Percentiles rank a stretch among this genome's conserved stretches.
Conservation (phyloP, 2,797 vertebrate genomes). For the Rhinogobio ventralis region DNA sequence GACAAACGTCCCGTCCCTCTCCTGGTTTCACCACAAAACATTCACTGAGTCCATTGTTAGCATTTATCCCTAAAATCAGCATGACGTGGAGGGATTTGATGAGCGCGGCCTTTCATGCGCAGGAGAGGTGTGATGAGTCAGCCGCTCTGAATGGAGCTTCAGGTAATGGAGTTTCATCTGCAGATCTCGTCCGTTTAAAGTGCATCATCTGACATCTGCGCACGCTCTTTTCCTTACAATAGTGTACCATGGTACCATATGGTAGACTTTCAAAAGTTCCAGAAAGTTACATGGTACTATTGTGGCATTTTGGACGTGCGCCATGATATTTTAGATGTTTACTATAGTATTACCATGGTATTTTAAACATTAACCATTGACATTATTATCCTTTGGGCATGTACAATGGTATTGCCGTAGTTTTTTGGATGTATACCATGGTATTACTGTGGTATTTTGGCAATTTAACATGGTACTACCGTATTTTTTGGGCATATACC, state of each 20-base stretch:
- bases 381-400: background rate
- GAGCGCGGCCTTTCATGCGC: slow-evolving; percentile 59
- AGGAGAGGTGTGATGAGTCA: slow-evolving; percentile 65
- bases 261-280: background rate
- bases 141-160: slow-evolving; percentile 42
- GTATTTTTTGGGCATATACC: background rate
- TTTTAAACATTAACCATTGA: too few relatives aligned
- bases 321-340: too few relatives aligned
- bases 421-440: background rate
- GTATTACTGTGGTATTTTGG: background rate
- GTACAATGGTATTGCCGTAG: background rate
- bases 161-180: slow-evolving; percentile 21
- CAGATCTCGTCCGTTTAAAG: background rate
- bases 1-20: slow-evolving; percentile 66
- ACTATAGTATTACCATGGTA: too few relatives aligned
- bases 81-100: slow-evolving; percentile 56
- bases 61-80: slow-evolving; percentile 31
- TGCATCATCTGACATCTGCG: background rate
- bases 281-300: background rate
- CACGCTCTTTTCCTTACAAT: background rate
- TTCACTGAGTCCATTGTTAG: slow-evolving; percentile 39
- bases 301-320: background rate
- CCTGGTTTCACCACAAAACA: slow-evolving; percentile 28
- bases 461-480: background rate
- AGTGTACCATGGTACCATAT: background rate